These are phyloP conservation scores for Prionailurus bengalensis DNA, from an alignment of 2,113 vertebrate species.

Conservation along the genomic window DNA sequence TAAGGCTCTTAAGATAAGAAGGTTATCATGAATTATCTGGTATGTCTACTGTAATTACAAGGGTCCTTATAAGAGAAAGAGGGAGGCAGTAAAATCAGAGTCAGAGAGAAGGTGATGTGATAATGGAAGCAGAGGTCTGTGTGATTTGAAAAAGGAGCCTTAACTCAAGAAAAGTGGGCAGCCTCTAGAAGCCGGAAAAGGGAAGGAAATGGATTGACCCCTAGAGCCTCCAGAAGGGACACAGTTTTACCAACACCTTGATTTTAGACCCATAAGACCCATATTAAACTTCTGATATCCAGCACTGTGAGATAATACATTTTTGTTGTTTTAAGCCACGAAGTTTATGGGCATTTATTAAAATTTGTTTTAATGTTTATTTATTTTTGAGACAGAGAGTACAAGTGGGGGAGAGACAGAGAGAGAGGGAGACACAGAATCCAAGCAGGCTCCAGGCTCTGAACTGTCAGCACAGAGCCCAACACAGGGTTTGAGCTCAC, in stretches of 20 bases:
- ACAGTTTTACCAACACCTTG: not conserved
- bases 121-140: not conserved
- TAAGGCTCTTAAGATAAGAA: not conserved
- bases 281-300: not conserved
- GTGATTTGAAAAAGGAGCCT: not conserved
- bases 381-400: no score
- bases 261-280: not conserved
- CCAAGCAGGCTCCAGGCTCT: no score
- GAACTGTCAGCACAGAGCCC: no score
- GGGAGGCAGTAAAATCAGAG: not conserved
- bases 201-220: no score
- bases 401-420: no score
- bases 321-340: not conserved
- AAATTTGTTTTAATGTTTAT: no score
- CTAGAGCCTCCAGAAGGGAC: not conserved
- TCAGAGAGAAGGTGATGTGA: not conserved
- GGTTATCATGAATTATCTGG: not conserved
- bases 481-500: no score
- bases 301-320: not conserved
- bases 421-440: no score
- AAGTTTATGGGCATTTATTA: no score
- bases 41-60: not conserved
- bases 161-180: not conserved
- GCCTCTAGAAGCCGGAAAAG: not conserved
- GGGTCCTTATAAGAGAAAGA: not conserved